Conservation (phyloP, 2,888 invertebrate species). For the Drosophila paranaensis region DNA sequence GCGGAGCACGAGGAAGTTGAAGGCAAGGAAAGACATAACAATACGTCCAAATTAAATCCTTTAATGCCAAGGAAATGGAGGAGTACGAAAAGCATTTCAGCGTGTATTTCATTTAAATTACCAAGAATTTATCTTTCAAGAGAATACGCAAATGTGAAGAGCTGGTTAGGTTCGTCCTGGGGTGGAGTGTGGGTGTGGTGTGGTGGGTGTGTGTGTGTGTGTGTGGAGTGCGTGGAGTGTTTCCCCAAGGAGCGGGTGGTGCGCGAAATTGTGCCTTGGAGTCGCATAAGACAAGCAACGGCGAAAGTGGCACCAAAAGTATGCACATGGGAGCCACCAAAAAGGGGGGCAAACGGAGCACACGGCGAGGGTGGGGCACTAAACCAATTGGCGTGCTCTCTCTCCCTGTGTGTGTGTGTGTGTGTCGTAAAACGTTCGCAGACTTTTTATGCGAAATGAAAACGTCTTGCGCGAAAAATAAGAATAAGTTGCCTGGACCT, state of each 20-base stretch:
- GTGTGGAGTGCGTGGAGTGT: slow-evolving; percentile 13
- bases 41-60: slow-evolving; percentile 74
- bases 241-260: slow-evolving; percentile 73
- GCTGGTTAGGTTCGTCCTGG: slow-evolving; percentile 2
- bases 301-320: slow-evolving; percentile 76
- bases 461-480: slow-evolving; percentile 65
- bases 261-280: slow-evolving; percentile 84
- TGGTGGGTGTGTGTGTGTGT: not conserved
- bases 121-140: slow-evolving; percentile 60
- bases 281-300: slow-evolving; percentile 84
- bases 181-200: not conserved
- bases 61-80: slow-evolving; percentile 56
- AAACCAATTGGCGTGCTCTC: slow-evolving; percentile 79
- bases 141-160: slow-evolving; percentile 45
- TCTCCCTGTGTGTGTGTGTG: slow-evolving; percentile 22
- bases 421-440: slow-evolving; percentile 64
- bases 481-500: slow-evolving; percentile 6
- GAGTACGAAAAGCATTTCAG: slow-evolving; percentile 42
- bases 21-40: slow-evolving; percentile 55
- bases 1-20: not conserved
- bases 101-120: slow-evolving; percentile 76
- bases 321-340: slow-evolving; percentile 76
- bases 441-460: slow-evolving; percentile 65
- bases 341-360: slow-evolving; percentile 28
- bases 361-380: not conserved